Evolutionary conservation across 2,113 vertebrate genomes (phyloP).

Genomic region (Centropristis striata): DNA sequence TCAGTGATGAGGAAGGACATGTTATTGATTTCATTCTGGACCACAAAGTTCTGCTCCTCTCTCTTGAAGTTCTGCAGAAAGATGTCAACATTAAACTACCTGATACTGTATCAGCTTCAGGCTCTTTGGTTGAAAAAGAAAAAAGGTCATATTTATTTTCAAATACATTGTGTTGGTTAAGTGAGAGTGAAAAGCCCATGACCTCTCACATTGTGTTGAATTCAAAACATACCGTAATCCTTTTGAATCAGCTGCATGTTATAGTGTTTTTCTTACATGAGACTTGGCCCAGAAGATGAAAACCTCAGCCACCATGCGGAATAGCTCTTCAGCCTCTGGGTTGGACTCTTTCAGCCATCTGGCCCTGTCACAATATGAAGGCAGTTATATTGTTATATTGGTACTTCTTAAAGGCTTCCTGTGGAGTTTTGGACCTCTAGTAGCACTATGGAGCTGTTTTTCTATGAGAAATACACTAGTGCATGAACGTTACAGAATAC

Average conservation of each 20-base stretch:
- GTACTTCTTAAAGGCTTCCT: background rate
- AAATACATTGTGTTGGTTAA: background rate
- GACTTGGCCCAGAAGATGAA: constrained; percentile 99
- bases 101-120: background rate
- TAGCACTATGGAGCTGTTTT: background rate
- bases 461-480: background rate
- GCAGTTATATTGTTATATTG: background rate
- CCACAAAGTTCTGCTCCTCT: constrained; percentile 98
- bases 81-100: background rate
- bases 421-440: background rate
- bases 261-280: constrained; percentile 86
- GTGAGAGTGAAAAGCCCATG: background rate
- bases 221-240: too few relatives aligned
- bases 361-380: constrained; percentile 83
- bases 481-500: too few relatives aligned
- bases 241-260: background rate
- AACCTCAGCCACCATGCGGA: constrained; percentile 98
- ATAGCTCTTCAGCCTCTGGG: constrained; percentile 92
- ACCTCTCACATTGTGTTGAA: too few relatives aligned
- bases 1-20: constrained; percentile 98
- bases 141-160: background rate
- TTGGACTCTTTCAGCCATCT: constrained; percentile 95
- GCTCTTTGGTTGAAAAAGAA: background rate
- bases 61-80: constrained; percentile 95
- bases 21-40: constrained; percentile 99